These are phyloP conservation scores for Drosophila histrio DNA, from an alignment of 2,888 invertebrate genomes.

Conservation along the genomic window DNA sequence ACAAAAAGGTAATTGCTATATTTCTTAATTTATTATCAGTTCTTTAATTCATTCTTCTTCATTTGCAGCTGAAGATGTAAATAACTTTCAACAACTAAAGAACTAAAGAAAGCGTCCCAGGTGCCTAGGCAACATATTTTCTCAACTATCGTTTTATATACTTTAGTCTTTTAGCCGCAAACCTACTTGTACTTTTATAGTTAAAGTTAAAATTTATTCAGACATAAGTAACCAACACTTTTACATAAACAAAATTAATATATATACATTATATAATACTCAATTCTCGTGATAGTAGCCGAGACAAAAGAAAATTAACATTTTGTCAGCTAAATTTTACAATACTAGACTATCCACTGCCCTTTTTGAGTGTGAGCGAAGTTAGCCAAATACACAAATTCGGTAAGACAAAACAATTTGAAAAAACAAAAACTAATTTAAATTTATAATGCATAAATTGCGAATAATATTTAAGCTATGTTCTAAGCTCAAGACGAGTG, in stretches of 20 bases:
- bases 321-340: conserved; percentile 72
- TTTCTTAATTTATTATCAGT: neutral
- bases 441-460: conserved; percentile 49
- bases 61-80: conserved; percentile 74
- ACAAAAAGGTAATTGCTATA: conserved; percentile 35
- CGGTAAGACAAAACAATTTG: conserved; percentile 9
- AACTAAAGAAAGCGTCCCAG: conserved; percentile 31
- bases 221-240: conserved; percentile 18
- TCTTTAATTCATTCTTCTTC: neutral
- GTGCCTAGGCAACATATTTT: conserved; percentile 37
- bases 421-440: conserved; percentile 43
- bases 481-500: conserved; percentile 59
- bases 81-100: conserved; percentile 58
- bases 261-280: conserved; percentile 79
- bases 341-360: conserved; percentile 30
- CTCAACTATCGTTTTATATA: conserved; percentile 36
- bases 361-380: conserved; percentile 21
- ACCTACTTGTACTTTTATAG: conserved; percentile 53
- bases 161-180: conserved; percentile 56
- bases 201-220: conserved; percentile 27
- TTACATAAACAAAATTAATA: conserved; percentile 19
- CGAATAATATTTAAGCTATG: conserved; percentile 63
- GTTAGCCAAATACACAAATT: conserved; percentile 33
- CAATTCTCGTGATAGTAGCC: conserved; percentile 83
- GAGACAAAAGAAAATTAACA: conserved; percentile 63